These are phyloP conservation scores for Hypselothyrea guttata DNA, from an alignment of 2,888 invertebrate genomes.

Conservation along the genomic window DNA sequence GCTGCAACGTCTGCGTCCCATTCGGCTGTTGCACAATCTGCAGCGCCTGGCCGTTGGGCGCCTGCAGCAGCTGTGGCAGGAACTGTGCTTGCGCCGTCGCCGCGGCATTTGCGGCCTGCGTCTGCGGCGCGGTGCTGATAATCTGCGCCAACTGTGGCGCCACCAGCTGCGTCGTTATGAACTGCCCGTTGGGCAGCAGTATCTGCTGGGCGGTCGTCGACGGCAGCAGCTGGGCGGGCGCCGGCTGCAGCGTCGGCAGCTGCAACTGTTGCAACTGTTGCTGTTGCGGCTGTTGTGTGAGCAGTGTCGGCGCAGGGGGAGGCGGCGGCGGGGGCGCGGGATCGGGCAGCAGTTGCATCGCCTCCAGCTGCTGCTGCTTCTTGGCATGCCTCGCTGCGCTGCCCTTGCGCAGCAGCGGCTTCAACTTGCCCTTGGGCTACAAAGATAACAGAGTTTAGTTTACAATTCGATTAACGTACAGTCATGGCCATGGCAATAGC, in stretches of 20 bases:
- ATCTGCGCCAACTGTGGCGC: constrained; percentile 81
- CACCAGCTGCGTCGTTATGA: constrained; percentile 81
- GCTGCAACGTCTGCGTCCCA: constrained; percentile 79
- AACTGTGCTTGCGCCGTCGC: constrained; percentile 66
- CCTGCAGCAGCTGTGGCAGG: constrained; percentile 77
- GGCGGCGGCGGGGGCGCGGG: constrained; percentile 48
- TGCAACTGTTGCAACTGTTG: constrained; percentile 68
- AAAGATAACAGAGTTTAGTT: neutral
- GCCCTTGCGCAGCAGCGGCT: constrained; percentile 59
- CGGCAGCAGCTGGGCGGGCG: constrained; percentile 62
- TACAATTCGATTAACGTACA: neutral
- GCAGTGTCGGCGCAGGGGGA: constrained; percentile 31
- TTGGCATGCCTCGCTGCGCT: constrained; percentile 51
- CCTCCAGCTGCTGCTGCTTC: constrained; percentile 54
- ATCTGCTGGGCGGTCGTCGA: constrained; percentile 79
- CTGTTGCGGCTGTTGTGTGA: constrained; percentile 48
- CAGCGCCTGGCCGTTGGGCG: constrained; percentile 79
- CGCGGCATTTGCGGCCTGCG: constrained; percentile 36
- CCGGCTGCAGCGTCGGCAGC: constrained; percentile 56
- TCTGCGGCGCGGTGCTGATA: constrained; percentile 68
- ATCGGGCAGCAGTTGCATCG: constrained; percentile 45
- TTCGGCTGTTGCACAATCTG: constrained; percentile 82
- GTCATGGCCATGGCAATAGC: no score
- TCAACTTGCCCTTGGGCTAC: constrained; percentile 54
- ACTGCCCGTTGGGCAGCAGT: constrained; percentile 81